Conservation (phyloP, 2,113 vertebrate species). For the Riparia riparia region DNA sequence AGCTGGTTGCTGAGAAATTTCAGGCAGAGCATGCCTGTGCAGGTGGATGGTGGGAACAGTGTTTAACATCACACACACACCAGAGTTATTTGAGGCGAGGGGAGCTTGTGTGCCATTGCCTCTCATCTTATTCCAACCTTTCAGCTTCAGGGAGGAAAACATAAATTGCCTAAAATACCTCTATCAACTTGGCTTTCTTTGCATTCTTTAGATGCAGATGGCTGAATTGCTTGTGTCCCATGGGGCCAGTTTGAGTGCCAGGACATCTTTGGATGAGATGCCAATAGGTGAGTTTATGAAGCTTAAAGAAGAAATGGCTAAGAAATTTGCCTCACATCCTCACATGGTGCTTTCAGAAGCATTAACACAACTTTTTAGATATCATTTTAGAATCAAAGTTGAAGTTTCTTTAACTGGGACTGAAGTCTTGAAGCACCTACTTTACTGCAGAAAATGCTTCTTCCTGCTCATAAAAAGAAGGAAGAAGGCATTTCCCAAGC, state of each 20-base stretch:
- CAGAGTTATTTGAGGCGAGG: not conserved
- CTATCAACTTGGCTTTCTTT: not conserved
- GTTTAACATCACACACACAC: not conserved
- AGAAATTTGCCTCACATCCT: not conserved
- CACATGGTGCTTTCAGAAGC: not conserved
- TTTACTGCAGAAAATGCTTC: not conserved
- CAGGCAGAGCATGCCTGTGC: not conserved
- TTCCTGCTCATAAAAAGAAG: not conserved
- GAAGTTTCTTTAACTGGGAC: not conserved
- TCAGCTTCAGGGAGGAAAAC: not conserved
- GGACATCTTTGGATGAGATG: conserved; percentile 95
- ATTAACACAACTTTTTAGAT: not conserved
- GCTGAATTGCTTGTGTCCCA: conserved; percentile 94
- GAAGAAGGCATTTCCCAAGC: not conserved
- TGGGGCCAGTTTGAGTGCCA: conserved; percentile 92
- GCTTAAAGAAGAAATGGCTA: not conserved
- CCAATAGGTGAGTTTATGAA: conserved; percentile 88
- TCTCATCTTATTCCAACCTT: not conserved
- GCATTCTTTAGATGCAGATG: conserved; percentile 88
- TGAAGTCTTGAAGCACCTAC: not conserved
- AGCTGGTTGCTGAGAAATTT: not conserved
- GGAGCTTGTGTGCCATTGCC: not conserved
- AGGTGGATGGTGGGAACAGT: not conserved
- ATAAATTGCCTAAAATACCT: not conserved
- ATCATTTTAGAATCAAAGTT: not conserved